Base-by-base conservation (phyloP, 2,113 vertebrate genomes). In the Arvicanthis niloticus region DNA sequence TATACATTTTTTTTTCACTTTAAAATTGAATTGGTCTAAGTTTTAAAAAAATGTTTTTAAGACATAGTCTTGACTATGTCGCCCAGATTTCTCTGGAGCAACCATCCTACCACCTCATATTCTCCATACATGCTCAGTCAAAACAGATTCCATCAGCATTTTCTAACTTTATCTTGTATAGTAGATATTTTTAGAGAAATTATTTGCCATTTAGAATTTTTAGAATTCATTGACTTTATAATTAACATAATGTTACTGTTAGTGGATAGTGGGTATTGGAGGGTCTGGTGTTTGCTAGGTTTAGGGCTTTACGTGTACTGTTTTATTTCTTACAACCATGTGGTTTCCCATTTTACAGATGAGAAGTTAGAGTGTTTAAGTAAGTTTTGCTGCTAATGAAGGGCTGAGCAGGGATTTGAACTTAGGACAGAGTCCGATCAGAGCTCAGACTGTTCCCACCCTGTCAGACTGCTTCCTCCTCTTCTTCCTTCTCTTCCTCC, bases 1-100 rank as follows among this genome's bases (percentile, higher is more conserved):
- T 51, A 51, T 51, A 51, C 51, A 51, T 51, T 8, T 51, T 78
- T 67, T 95, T 94, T 96, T 84, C 37, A 77, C 51, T 95, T 92
- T n/a, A 87, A 77, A 92, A 87, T 94, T 94, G 45, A 94, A 67
- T 70, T 75, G 7, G 31, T 80, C 31, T 10, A 80, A 34, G 48
- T 78, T 9, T 34, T 10, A 51, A 34, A 53, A 9, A 51, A 34
- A 78, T 21, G 73, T 29, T 37, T 53, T 80, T 80, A 80, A 53
- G 48, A 80, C 48, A 80, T 67, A 31, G 17, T 86, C 60, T 22
- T 65, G 60, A 40, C 16, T 6, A 0, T 45, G 15, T 48, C 45
- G 40, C 29, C 60, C 82, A 86, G 42, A 51, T 34, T 70, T 37
- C 29, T 42, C 42, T 70, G 19, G 19, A 37, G 15, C 42, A 7